Evolutionary conservation across 1,140 invertebrate genomes (phyloP).

Genomic region (Dreissena polymorpha): DNA sequence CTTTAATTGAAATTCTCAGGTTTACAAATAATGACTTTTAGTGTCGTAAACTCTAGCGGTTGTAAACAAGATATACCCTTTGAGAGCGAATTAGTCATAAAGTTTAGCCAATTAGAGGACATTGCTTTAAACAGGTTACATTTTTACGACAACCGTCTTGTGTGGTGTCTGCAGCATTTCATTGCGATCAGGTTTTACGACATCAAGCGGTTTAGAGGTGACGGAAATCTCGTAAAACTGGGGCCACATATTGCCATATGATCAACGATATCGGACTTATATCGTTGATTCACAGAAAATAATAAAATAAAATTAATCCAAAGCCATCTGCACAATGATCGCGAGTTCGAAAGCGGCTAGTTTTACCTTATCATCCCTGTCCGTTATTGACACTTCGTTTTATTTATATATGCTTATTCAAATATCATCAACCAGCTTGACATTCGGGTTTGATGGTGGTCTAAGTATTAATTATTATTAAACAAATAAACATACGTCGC

Average conservation of each 20-base stretch:
- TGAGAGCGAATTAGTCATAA: constrained; percentile 36
- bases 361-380: no score
- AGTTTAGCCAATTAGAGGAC: constrained; percentile 34
- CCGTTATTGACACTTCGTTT: no score
- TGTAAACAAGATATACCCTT: constrained; percentile 37
- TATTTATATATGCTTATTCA: no score
- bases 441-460: no score
- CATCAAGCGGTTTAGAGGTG: constrained; percentile 24
- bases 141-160: constrained; percentile 40
- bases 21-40: constrained; percentile 37
- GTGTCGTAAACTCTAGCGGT: constrained; percentile 20
- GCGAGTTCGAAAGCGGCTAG: no score
- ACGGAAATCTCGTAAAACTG: constrained; percentile 26
- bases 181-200: constrained; percentile 27
- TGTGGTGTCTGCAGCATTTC: constrained; percentile 33
- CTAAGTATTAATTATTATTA: no score
- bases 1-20: constrained; percentile 36
- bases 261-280: not conserved
- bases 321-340: no score
- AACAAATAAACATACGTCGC: no score
- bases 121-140: constrained; percentile 4
- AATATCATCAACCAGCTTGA: no score
- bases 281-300: no score
- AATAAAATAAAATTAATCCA: no score
- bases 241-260: not conserved